Evolutionary conservation across 2,888 invertebrate genomes (phyloP), one percentile per base, ranked within the genome.

Genomic region (Drosophila pseudotakahashii): DNA sequence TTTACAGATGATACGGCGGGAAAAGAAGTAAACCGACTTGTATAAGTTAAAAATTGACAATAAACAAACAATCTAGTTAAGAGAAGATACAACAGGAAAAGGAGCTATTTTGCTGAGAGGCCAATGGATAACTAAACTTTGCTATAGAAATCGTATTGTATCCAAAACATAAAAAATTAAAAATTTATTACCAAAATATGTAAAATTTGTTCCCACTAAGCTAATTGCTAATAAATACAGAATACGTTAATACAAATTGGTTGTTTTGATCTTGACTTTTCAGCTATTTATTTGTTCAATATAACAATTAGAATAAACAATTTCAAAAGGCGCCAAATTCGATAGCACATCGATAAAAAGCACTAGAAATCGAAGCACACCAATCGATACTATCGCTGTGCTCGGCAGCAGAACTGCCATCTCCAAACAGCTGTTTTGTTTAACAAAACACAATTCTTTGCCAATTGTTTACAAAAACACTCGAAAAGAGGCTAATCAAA

Each of bases 401-500:
- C 13, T 9, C 9, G 14, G 7, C 39, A 26, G 36, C 5, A 13
- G 13, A 2, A 1, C 9, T 14, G 9, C 37, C 50, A 48, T 37
- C 44, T 10, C 67, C 39, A 19, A 36, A 14, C 63, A 63, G 44
- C 63, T 63, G 63, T 62, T 68, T 69, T 69, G 39, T 30, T 51
- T 16, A 69, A 70, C 26, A 68, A 66, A 51, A 57, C 69, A 52
- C 51, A 37, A 67, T 45, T 52, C 16, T n/a, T 37, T 26, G 45
- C 39, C 47, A 66, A 54, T 67, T 64, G 52, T 67, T 67, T 53
- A 60, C 71, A 60, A 50, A 50, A 50, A 5, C 41, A 50, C 11
- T 36, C 19, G 4, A 50, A 39, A 51, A 36, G 11, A 53, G 30
- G 13, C 47, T 30, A 77, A 73, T 26, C 72, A 85, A 85, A 83